A percentile compares a stretch with the other conserved stretches of the same genome.
Evolutionary conservation across 2,797 vertebrate species (phyloP).

Genomic region (Pangasius macronema): DNA sequence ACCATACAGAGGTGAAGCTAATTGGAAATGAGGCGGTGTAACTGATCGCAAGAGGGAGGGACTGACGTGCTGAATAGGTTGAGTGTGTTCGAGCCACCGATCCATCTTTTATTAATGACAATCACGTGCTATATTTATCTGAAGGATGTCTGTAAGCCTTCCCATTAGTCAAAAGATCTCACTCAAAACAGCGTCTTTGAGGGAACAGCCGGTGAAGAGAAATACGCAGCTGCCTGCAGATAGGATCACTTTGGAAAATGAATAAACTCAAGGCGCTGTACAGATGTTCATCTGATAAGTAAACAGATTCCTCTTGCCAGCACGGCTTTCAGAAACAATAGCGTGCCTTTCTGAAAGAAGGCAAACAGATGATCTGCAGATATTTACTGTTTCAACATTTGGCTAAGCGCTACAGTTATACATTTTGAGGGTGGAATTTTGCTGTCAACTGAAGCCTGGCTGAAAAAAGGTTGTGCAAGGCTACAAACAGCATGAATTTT

Average conservation of each 20-base stretch:
- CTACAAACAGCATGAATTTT: neutral
- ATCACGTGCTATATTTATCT: slow-evolving; percentile 57
- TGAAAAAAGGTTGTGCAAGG: neutral
- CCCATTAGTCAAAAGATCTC: slow-evolving; percentile 60
- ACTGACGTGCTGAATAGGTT: slow-evolving; percentile 24
- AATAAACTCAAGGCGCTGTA: slow-evolving; percentile 57
- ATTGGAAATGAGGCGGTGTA: slow-evolving; percentile 30
- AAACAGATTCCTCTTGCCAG: slow-evolving; percentile 47
- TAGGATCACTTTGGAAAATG: slow-evolving; percentile 41
- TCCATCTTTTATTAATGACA: slow-evolving; percentile 46
- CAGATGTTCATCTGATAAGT: slow-evolving; percentile 67
- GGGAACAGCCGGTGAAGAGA: slow-evolving; percentile 42
- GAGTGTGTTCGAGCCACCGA: slow-evolving; percentile 49
- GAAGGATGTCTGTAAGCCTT: slow-evolving; percentile 58
- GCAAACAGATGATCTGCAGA: slow-evolving; percentile 56
- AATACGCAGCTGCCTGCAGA: slow-evolving; percentile 61
- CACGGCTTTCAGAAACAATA: slow-evolving; percentile 52
- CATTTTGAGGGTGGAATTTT: slow-evolving; percentile 21
- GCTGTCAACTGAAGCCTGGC: neutral
- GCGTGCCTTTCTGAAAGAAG: slow-evolving; percentile 52
- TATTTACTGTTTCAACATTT: slow-evolving; percentile 57
- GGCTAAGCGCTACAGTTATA: slow-evolving; percentile 31
- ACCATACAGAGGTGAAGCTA: neutral
- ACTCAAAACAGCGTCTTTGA: slow-evolving; percentile 52
- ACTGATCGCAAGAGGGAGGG: neutral